Evolutionary conservation across 1,140 invertebrate genomes (phyloP), one percentile per base, ranked within the genome.

Genomic region (Copidosoma floridanum): DNA sequence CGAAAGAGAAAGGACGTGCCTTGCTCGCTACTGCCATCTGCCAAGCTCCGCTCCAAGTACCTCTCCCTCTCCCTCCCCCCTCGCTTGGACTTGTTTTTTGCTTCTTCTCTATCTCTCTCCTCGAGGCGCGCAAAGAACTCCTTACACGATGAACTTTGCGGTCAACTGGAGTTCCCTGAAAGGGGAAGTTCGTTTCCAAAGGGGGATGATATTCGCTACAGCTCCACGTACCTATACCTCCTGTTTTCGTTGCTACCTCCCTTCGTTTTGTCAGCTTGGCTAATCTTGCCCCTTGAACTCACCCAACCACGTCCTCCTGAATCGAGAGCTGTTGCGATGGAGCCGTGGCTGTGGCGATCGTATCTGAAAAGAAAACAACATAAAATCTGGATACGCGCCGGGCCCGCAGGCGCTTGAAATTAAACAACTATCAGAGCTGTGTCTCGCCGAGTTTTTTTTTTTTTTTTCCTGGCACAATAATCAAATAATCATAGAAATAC

Each of bases 1-100:
- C 10, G 16, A 41, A 11, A 16, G 38, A n/a, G 5, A 35, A 27
- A 23, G 3, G 16, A 23, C 23, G 32, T 20, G 50, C 11, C 27
- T 75, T 64, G 68, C 46, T 59, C 46, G 59, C 67, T 73, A 71
- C 69, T 73, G 73, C 73, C 73, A 72, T 65, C 71, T 70, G 44
- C 53, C 18, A 67, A 61, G 12, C 23, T 53, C 65, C 63, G 52
- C 37, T 18, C 51, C 46, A 72, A 72, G 61, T 53, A 51, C 38
- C 26, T 51, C 27, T 48, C 37, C 52, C 57, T 57, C 29, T 20
- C 48, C 65, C 24, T 52, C 60, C 43, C 50, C 51, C 61, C 46
- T 54, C 29, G 43, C 51, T 18, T 27, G 23, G n/a, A n/a, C n/a
- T n/a, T n/a, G n/a, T n/a, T n/a, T n/a, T 46, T 57, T 62, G 59